These are phyloP conservation scores for Ferdinandea cuprea DNA, from an alignment of 2,888 invertebrate species.

Conservation along the genomic window DNA sequence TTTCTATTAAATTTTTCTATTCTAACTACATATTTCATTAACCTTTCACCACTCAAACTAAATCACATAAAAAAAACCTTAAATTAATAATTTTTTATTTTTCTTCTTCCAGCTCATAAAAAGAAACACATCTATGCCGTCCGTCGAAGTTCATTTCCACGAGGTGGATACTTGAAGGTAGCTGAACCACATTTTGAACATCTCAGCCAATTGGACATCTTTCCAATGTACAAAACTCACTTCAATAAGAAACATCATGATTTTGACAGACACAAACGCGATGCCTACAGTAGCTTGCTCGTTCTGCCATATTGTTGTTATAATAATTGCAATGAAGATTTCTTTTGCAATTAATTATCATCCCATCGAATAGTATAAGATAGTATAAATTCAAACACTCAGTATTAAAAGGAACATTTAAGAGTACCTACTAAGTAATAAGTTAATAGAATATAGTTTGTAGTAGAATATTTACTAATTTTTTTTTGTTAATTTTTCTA, in stretches of 20 bases:
- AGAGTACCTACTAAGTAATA: neutral
- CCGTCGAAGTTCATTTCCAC: slow-evolving; percentile 79
- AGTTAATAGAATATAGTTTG: slow-evolving; percentile 25
- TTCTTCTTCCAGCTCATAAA: slow-evolving; percentile 77
- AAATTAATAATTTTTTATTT: neutral
- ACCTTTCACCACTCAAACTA: no score
- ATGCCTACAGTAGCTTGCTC: slow-evolving; percentile 75
- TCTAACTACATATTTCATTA: no score
- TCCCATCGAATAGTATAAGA: neutral
- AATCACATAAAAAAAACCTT: neutral
- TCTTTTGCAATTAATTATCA: slow-evolving; percentile 78
- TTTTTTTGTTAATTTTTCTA: slow-evolving; percentile 36
- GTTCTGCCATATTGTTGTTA: slow-evolving; percentile 80
- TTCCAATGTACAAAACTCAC: slow-evolving; percentile 80
- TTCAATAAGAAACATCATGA: slow-evolving; percentile 74
- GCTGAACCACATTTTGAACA: slow-evolving; percentile 78
- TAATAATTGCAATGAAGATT: slow-evolving; percentile 80
- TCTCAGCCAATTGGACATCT: slow-evolving; percentile 78
- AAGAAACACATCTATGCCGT: slow-evolving; percentile 76
- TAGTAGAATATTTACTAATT: slow-evolving; percentile 31
- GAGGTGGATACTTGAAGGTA: slow-evolving; percentile 81
- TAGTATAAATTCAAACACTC: slow-evolving; percentile 25
- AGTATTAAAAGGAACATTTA: slow-evolving; percentile 49
- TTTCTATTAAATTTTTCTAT: no score
- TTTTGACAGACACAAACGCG: slow-evolving; percentile 78